A percentile compares a stretch with the other conserved stretches of the same genome.
These are phyloP conservation scores for Metopia argyrocephala DNA, from an alignment of 2,888 invertebrate genomes.

Conservation along the genomic window DNA sequence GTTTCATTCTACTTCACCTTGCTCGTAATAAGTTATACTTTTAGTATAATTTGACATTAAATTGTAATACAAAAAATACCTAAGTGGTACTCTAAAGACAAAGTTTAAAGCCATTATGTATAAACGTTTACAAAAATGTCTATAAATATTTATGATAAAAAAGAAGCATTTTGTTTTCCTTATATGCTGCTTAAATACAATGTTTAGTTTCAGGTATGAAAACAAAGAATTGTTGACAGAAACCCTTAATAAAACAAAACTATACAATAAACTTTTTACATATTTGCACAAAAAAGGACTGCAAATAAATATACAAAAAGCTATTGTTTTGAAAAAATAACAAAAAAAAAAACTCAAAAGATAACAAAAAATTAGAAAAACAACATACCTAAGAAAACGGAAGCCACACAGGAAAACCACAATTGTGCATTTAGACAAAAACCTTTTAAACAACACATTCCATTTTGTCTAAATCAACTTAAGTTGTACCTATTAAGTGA, in stretches of 20 bases:
- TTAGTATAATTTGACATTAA: too few species aligned
- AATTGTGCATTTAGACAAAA: conserved; percentile 70
- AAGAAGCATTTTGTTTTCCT: too few species aligned
- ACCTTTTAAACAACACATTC: conserved; percentile 43
- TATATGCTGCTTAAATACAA: too few species aligned
- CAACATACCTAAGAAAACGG: conserved; percentile 71
- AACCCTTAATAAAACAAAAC: conserved; percentile 24
- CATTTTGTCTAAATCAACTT: not conserved
- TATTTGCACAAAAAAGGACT: conserved; percentile 2
- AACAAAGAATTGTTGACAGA: not conserved
- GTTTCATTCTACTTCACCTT: too few species aligned
- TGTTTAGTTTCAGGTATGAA: too few species aligned
- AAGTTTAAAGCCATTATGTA: too few species aligned
- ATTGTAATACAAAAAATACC: too few species aligned
- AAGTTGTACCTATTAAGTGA: conserved; percentile 33
- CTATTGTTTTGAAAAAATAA: not conserved
- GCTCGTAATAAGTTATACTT: too few species aligned
- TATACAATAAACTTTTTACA: conserved; percentile 16
- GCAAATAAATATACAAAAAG: too few species aligned
- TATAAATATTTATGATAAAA: too few species aligned
- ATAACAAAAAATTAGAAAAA: conserved; percentile 64
- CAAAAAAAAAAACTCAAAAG: not conserved
- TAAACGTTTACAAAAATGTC: too few species aligned
- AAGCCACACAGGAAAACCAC: conserved; percentile 75
- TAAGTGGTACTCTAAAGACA: too few species aligned